phyloP scores from a whole-genome alignment of 2,113 vertebrate genomes.

The Sinosuthora webbiana region DNA sequence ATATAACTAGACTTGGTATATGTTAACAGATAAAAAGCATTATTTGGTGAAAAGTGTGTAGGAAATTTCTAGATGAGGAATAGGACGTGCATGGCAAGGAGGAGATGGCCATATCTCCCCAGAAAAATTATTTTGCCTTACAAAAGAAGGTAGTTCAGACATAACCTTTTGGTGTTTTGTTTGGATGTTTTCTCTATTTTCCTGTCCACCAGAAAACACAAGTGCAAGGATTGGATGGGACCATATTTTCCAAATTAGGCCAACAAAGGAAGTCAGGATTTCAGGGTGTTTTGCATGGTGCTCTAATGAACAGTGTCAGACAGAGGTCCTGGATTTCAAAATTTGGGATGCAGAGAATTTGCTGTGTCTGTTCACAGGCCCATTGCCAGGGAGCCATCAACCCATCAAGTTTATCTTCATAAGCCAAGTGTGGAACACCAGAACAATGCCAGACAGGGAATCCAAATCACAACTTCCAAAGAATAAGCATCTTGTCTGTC shows the following conservation, averaged over 20 bases:
- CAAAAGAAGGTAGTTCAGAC: neutral
- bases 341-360: neutral
- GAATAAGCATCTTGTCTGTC: neutral
- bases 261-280: neutral
- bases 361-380: neutral
- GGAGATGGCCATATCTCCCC: neutral
- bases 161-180: neutral
- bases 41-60: neutral
- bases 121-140: neutral
- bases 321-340: neutral
- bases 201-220: neutral
- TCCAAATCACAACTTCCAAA: neutral
- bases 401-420: neutral
- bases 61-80: neutral
- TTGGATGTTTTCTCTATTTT: neutral
- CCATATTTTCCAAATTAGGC: neutral
- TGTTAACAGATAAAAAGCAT: neutral
- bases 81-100: neutral
- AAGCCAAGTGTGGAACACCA: neutral
- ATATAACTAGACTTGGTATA: neutral
- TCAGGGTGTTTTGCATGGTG: neutral
- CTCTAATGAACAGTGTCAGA: neutral
- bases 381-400: neutral
- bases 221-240: neutral
- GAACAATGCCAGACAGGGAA: neutral